Evolutionary conservation across 1,140 invertebrate genomes (phyloP), one percentile per base, ranked within the genome.

Genomic region (Zaprionus vittiger): DNA sequence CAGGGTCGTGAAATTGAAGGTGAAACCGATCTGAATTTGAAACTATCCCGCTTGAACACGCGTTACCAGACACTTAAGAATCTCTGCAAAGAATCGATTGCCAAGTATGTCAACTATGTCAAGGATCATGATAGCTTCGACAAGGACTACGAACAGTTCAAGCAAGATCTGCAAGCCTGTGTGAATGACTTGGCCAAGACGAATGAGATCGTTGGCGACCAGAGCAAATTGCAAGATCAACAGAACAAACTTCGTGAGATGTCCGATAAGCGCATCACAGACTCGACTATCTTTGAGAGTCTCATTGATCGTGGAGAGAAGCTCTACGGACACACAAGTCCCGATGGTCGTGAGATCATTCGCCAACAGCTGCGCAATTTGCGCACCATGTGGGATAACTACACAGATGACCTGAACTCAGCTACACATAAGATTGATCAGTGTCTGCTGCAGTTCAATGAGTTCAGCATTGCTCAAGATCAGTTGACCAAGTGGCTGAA

Each of bases 401-500:
- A 98, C 76, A 96, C 96, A 2, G 98, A 99, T 77, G 96, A 96
- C 81, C 93, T 98, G 44, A 97, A 97, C 91, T 94, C 94, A 54
- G 95, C 96, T 5, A 95, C 95, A 24, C 96, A 97, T 61, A 97
- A 96, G 91, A 93, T 99, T 20, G 98, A 99, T 91, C 96, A 97
- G 64, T 98, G 97, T 91, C 93, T 99, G 1, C 94, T 96, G 76
- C 97, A 98, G 85, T 97, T 98, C 80, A 96, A 96, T n/a, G 97
- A 98, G 79, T 97, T 98, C 91, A 96, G 96, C 49, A 92, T 96
- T 71, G 95, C 96, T 28, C 96, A 99, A 94, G 98, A 99, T 91
- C 97, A 98, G 92, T 93, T 99, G 15, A 98, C 97, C 0, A 97
- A 97, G 91, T 99, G 98, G 98, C 92, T 99, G 2, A 95, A 96